Evolutionary conservation across 2,797 vertebrate species (phyloP), one percentile per base, ranked within the genome.

Genomic region (Neopelma chrysocephalum): DNA sequence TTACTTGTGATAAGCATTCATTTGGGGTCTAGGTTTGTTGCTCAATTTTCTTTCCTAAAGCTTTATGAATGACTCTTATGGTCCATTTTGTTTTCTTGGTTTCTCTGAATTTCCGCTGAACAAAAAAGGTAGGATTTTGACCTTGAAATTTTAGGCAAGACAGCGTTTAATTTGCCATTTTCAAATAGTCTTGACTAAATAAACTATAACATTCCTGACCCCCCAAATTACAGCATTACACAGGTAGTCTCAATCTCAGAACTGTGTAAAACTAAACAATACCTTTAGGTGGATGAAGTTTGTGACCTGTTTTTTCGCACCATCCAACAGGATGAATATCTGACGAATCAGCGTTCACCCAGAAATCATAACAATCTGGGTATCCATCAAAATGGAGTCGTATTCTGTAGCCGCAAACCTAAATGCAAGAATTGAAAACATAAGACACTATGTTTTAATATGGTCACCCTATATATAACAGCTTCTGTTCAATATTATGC

Each of bases 231-330:
- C 14, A 85, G 61, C 31, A 71, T 40, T 71, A 66, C 34, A 69
- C 4, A 64, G 26, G 31, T 12, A 79, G 12, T 43, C 19, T 61
- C 2, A 2, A 87, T 29, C 50, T 88, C 53, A 78, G 56, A 88
- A 45, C 19, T 62, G 17, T 32, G 14, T 42, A 77, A 93, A 61
- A 82, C 20, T 26, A 75, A 45, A 48, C 29, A 81, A 27, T 96
- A 98, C 98, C 98, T 98, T 98, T 99, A 10, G 98, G 98, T 50
- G 98, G 98, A 89, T 98, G 98, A 92, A 99, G 98, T 56, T 98
- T 99, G 93, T 99, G 98, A 72, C 98, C 98, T 8, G 98, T 99
- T 97, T 98, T 99, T 96, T 99, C 98, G 94, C 98, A 99, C 98
- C 98, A 99, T 36, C 98, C 98, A 40, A 98, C 98, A 3, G 98